These are phyloP conservation scores for Pseudonaja textilis DNA, from an alignment of 2,113 vertebrate species.

Conservation along the genomic window DNA sequence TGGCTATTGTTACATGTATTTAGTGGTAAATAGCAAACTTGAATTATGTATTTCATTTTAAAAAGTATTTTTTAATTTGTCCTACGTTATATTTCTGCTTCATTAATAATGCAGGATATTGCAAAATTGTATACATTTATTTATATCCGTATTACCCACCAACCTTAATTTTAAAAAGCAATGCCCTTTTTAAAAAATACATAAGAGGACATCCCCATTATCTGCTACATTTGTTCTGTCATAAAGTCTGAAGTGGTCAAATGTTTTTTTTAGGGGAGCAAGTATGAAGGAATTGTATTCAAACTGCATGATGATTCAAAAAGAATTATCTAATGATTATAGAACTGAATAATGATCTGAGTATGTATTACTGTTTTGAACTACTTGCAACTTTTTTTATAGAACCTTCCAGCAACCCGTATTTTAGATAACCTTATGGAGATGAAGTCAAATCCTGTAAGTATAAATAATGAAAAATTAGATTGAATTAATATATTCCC, in stretches of 20 bases:
- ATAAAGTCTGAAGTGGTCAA: neutral
- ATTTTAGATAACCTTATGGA: constrained; percentile 93
- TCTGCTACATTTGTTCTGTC: neutral
- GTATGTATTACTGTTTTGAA: neutral
- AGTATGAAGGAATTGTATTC: neutral
- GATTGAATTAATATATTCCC: neutral
- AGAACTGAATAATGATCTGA: neutral
- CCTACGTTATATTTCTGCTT: neutral
- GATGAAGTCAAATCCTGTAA: constrained; percentile 92
- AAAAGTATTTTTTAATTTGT: neutral
- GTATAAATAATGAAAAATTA: constrained; percentile 47
- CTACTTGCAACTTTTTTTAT: constrained; percentile 49
- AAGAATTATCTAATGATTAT: neutral
- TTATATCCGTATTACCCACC: neutral
- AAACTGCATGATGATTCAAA: neutral
- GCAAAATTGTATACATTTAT: neutral
- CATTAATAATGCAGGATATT: neutral
- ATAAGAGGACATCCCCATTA: neutral
- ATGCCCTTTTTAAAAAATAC: neutral
- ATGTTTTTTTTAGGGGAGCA: neutral
- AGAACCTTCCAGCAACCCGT: constrained; percentile 92
- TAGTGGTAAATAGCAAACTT: neutral
- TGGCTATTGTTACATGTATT: neutral
- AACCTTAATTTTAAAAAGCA: neutral
- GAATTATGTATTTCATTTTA: neutral